These are phyloP conservation scores for Philereme vetulata DNA, from an alignment of 2,888 invertebrate species.

Conservation along the genomic window DNA sequence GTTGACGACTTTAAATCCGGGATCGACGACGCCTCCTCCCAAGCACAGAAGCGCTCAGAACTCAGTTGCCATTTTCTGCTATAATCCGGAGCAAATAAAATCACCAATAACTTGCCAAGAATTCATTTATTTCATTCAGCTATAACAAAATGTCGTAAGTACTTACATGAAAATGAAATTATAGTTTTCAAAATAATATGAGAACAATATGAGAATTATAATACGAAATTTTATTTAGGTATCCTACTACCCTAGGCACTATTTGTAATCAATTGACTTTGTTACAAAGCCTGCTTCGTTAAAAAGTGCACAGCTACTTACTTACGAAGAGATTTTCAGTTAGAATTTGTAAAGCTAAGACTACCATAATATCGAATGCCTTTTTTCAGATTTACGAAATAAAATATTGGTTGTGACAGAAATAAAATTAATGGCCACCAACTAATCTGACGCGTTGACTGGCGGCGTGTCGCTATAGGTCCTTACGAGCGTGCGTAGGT, in stretches of 20 bases:
- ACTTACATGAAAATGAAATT: neutral
- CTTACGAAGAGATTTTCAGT: constrained; percentile 7
- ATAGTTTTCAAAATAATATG: constrained; percentile 22
- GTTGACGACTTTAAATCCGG: too few species aligned
- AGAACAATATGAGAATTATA: constrained; percentile 1
- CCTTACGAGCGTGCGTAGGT: too few species aligned
- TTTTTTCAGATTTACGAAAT: too few species aligned
- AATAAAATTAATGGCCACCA: too few species aligned
- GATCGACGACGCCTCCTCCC: too few species aligned
- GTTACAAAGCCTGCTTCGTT: constrained; percentile 30
- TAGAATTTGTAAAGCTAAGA: neutral
- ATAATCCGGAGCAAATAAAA: constrained; percentile 1
- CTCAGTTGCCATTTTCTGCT: too few species aligned
- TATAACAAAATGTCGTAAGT: constrained; percentile 42
- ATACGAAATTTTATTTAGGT: constrained; percentile 10
- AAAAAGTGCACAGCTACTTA: constrained; percentile 12
- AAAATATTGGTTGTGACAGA: too few species aligned
- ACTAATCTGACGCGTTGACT: too few species aligned
- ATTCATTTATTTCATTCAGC: constrained; percentile 41
- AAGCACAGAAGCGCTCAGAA: too few species aligned
- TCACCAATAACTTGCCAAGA: constrained; percentile 22
- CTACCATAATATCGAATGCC: neutral
- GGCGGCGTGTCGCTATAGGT: too few species aligned
- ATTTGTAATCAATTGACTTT: constrained; percentile 75
- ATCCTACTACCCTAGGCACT: constrained; percentile 74